Base-by-base conservation (phyloP, 2,797 vertebrate genomes). In the Parauchenoglanis punctatus region DNA sequence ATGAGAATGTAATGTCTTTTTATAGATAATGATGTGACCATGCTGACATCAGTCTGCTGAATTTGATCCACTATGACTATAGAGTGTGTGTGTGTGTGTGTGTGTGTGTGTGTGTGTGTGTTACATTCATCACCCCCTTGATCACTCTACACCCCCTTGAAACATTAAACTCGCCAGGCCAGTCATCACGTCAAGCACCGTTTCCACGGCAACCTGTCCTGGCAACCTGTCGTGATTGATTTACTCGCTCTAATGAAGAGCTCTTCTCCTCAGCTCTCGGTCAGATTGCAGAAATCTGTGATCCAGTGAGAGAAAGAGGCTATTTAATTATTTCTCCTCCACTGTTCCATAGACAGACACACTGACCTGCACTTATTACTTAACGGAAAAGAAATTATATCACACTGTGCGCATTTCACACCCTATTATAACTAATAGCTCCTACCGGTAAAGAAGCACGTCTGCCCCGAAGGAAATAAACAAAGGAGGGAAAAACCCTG, bases 241-340 rank as follows among this genome's bases (percentile, higher is more conserved):
- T 87, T 63, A 63, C n/a, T 56, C 4, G 12, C 67, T 75, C 17
- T 68, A 85, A 84, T 84, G 17, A 84, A 84, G 63, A 61, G 31
- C 56, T 13, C 46, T 77, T 80, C 31, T 56, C 77, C 25, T 44
- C 28, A 2, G 23, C 10, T 67, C 31, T 58, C 35, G 5, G 40
- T 59, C 54, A 72, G 35, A 86, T 73, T 23, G 11, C 78, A 49
- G 40, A 49, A 73, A 58, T 61, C 3, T 15, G 15, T 18, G 31
- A 72, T 44, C 10, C 81, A 68, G 25, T 31, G 46, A 35, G 49
- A 15, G 25, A 40, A 72, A 3, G 49, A 25, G n/a, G 2, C 7
- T 20, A 1, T 46, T 63, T 52, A 11, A 23, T 72, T 44, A 58
- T 15, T 44, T 58, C 35, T n/a, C 52, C 4, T 46, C 1, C 15